These are phyloP conservation scores for Oryctes rhinoceros DNA, from an alignment of 1,140 invertebrate genomes.

Conservation along the genomic window DNA sequence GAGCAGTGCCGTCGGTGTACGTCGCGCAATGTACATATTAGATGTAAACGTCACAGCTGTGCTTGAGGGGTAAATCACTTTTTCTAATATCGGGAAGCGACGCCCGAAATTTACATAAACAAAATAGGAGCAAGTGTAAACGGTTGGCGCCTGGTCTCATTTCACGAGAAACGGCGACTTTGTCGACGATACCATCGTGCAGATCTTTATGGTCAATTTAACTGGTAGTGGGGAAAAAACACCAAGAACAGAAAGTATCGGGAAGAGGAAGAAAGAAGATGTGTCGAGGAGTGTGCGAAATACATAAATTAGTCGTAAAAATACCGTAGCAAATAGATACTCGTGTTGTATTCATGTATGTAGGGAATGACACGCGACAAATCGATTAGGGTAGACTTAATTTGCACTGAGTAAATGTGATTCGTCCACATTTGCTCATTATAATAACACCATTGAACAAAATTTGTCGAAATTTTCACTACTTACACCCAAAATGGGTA, in stretches of 20 bases:
- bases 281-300: not conserved
- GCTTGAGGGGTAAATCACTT: slow-evolving; percentile 12
- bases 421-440: no score
- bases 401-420: no score
- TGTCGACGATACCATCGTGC: slow-evolving; percentile 43
- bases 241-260: no score
- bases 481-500: no score
- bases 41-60: slow-evolving; percentile 3
- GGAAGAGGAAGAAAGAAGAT: not conserved
- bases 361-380: no score
- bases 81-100: slow-evolving; percentile 12
- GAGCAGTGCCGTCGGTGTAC: not conserved
- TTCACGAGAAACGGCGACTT: slow-evolving; percentile 42
- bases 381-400: no score
- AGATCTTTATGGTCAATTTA: slow-evolving; percentile 48
- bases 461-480: no score
- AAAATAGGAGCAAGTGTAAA: slow-evolving; percentile 51
- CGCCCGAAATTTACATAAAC: slow-evolving; percentile 52
- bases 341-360: no score
- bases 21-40: not conserved
- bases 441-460: no score
- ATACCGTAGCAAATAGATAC: not conserved
- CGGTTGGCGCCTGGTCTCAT: slow-evolving; percentile 42
- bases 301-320: slow-evolving; percentile 23
- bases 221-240: slow-evolving; percentile 38